Evolutionary conservation across 2,888 invertebrate genomes (phyloP).

Genomic region (Bhutanitis thaidina): DNA sequence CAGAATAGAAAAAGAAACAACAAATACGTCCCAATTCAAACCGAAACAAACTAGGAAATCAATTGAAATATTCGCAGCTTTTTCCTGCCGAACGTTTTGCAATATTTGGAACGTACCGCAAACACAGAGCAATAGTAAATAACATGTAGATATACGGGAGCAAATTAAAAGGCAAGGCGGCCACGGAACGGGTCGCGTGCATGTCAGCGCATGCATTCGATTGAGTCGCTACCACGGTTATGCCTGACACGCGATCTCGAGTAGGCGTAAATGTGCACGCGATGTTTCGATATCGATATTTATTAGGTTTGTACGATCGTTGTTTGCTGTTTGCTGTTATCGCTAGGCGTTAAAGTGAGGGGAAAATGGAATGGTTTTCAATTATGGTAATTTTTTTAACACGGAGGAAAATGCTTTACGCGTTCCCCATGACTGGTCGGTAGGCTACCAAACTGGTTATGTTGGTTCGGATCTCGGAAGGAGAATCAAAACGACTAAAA

Average conservation of each 20-base stretch:
- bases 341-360: neutral
- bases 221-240: conserved; percentile 37
- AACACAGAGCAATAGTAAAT: conserved; percentile 51
- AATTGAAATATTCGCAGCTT: conserved; percentile 23
- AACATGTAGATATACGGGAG: conserved; percentile 45
- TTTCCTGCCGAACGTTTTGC: conserved; percentile 22
- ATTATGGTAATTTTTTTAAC: too few species aligned
- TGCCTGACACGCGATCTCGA: conserved; percentile 14
- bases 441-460: too few species aligned
- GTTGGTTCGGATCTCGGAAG: too few species aligned
- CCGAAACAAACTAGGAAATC: conserved; percentile 27
- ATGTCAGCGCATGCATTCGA: conserved; percentile 43
- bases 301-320: conserved; percentile 1
- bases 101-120: conserved; percentile 40
- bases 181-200: conserved; percentile 41
- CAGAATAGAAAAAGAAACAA: conserved; percentile 8
- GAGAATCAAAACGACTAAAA: too few species aligned
- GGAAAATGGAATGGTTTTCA: too few species aligned
- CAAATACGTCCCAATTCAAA: conserved; percentile 17
- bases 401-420: too few species aligned
- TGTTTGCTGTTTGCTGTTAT: neutral
- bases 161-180: conserved; percentile 65
- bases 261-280: conserved; percentile 16
- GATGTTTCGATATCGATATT: conserved; percentile 3
- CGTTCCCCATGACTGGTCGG: too few species aligned